phyloP scores from a whole-genome alignment of 2,888 invertebrate genomes.

The Glaucopsyche alexis region DNA sequence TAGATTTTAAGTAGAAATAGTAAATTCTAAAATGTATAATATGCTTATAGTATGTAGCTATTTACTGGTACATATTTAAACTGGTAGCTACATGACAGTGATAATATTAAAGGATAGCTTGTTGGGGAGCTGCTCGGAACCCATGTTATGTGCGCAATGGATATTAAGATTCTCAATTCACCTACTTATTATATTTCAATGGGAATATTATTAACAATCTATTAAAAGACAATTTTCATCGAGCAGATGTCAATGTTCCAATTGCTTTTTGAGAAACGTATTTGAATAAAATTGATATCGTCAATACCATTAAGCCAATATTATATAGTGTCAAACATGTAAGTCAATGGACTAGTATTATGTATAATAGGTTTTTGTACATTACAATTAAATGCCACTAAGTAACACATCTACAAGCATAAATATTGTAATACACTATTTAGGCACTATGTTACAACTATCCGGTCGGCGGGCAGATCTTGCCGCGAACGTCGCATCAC shows the following conservation, averaged over 20 bases:
- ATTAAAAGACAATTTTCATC: background rate
- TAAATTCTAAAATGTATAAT: background rate
- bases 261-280: background rate
- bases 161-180: background rate
- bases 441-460: constrained; percentile 19
- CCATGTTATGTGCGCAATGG: background rate
- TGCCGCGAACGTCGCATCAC: background rate
- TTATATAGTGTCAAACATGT: background rate
- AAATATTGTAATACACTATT: constrained; percentile 6
- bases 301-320: background rate
- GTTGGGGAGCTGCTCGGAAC: background rate
- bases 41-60: background rate
- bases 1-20: background rate
- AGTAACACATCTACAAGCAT: background rate
- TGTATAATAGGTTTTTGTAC: background rate
- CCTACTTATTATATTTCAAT: background rate
- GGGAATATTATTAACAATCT: background rate
- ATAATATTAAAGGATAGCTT: background rate
- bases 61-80: background rate
- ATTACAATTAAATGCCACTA: background rate
- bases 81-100: background rate
- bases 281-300: background rate
- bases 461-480: background rate
- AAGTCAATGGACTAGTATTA: constrained; percentile 4
- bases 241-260: background rate